phyloP scores from a whole-genome alignment of 37 sponge, comb jelly and placozoan genomes.

The Petrosia ficiformis region DNA sequence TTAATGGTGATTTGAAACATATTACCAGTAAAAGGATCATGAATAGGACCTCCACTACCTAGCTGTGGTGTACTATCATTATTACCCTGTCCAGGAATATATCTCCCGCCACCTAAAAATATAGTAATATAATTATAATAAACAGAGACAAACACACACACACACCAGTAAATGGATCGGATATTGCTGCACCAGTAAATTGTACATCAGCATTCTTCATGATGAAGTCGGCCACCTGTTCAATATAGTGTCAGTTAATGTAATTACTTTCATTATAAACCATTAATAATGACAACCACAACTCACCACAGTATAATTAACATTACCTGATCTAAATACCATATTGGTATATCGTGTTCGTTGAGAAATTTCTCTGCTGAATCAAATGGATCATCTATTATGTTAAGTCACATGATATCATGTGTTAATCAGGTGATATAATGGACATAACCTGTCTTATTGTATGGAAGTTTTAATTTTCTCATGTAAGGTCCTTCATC shows the following conservation, averaged over 20 bases:
- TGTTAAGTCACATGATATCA: background rate
- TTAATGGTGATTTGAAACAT: background rate
- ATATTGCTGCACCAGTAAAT: background rate
- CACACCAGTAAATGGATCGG: conserved; percentile 75
- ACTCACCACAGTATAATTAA: background rate
- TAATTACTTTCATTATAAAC: too few species aligned
- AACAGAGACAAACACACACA: too few species aligned
- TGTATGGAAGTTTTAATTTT: conserved; percentile 80
- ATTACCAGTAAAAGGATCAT: background rate
- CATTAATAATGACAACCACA: too few species aligned
- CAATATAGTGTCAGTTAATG: background rate
- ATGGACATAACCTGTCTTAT: conserved; percentile 44
- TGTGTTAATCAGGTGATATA: background rate
- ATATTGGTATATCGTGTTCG: conserved; percentile 55
- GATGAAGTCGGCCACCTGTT: conserved; percentile 71
- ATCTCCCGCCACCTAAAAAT: too few species aligned
- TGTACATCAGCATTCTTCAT: conserved; percentile 61
- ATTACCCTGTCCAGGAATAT: too few species aligned
- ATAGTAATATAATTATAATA: too few species aligned
- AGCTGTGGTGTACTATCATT: too few species aligned
- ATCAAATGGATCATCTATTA: conserved; percentile 68
- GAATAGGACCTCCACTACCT: background rate
- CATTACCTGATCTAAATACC: conserved; percentile 71
- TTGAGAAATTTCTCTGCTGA: conserved; percentile 76
- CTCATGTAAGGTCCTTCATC: conserved; percentile 55